Evolutionary conservation across 2,888 invertebrate species (phyloP), one percentile per base, ranked within the genome.

Genomic region (Anoplius nigerrimus): DNA sequence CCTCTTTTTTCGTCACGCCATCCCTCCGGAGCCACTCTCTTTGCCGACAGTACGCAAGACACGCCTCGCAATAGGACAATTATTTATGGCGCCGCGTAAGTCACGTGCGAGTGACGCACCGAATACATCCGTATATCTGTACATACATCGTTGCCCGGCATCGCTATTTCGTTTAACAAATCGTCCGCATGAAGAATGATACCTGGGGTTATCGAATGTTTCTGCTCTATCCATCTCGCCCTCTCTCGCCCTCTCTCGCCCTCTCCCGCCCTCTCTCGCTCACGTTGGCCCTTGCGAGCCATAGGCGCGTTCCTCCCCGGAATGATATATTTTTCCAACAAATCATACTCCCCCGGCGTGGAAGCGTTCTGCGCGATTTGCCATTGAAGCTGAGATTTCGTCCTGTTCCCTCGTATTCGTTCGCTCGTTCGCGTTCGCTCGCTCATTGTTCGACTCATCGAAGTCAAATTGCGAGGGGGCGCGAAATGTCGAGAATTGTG

Each of bases 161-260:
- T 48, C 56, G 56, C 62, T 22, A 45, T 63, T 63, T 46, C 62
- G 51, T 51, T 63, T 55, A 63, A 63, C 62, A 63, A 63, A 56
- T 63, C 56, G 62, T 51, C 24, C 48, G 42, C 62, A 54, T 63
- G 56, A 63, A 56, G 56, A 51, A 56, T 42, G 56, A 56, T 54
- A 16, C 46, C n/a, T 56, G 34, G 34, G 62, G 24, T 63, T 56
- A 56, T 56, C 62, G 56, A 56, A 51, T 56, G 56, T 51, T 56
- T 56, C 56, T 56, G 20, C 46, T 27, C 6, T 11, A 6, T 6
- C 34, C 11, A 8, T 1, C 34, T n/a, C 34, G 3, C 24, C 24
- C 2, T 24, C 24, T 6, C 24, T 24, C 24, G 6, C 3, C 24
- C 24, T 24, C 18, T n/a, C 62, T 15, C 56, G 11, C n/a, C 5